Conservation (phyloP, 2,113 vertebrate genomes). For the Scalopus aquaticus region DNA sequence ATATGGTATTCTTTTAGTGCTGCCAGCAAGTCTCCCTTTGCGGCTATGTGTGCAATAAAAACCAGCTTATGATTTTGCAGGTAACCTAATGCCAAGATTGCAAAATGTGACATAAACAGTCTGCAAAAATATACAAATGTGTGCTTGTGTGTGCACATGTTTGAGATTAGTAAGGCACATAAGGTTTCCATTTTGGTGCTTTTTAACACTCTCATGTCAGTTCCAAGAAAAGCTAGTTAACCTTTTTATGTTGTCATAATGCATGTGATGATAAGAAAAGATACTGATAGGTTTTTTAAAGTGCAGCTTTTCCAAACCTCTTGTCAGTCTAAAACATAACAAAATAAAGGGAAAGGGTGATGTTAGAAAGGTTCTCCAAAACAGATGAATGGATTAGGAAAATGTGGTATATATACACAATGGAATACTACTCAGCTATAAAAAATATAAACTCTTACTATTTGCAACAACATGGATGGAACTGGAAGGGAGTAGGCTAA, state of each 20-base stretch:
- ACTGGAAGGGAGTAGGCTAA: too few relatives aligned
- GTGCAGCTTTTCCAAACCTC: not conserved
- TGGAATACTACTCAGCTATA: too few relatives aligned
- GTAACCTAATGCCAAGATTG: not conserved
- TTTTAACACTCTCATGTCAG: not conserved
- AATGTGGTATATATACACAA: too few relatives aligned
- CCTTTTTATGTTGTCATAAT: not conserved
- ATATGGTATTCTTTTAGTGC: not conserved
- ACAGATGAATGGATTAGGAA: too few relatives aligned
- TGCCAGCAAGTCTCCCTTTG: not conserved
- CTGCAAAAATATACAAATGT: not conserved
- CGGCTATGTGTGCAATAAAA: not conserved
- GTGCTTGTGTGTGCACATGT: not conserved
- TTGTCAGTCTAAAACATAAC: not conserved
- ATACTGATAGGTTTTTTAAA: not conserved
- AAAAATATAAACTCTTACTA: too few relatives aligned
- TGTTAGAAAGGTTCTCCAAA: not conserved
- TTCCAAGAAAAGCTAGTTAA: not conserved
- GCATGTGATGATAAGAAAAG: not conserved
- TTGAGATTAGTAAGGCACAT: not conserved
- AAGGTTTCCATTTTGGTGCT: not conserved
- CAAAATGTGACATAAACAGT: not conserved
- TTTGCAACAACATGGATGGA: too few relatives aligned
- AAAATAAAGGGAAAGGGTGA: not conserved
- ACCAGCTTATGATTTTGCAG: not conserved